Evolutionary conservation across 2,113 vertebrate species (phyloP).

Genomic region (Mesocricetus auratus): DNA sequence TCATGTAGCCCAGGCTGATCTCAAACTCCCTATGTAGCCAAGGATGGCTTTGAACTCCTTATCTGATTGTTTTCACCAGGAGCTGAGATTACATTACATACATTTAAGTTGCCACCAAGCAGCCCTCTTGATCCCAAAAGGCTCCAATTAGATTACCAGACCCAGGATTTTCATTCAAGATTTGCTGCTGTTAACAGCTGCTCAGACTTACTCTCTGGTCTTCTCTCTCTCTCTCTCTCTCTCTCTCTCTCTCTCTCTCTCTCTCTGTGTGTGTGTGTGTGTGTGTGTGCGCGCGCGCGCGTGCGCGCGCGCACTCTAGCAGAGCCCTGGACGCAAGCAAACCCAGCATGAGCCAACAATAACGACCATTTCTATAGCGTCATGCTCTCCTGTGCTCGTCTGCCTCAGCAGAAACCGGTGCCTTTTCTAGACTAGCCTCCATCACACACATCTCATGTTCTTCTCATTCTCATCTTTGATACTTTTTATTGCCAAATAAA

Average conservation of each 20-base stretch:
- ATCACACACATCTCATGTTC: not conserved
- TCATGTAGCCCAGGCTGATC: not conserved
- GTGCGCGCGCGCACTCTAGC: not conserved
- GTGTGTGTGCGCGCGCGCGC: no score
- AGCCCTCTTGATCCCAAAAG: not conserved
- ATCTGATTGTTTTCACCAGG: not conserved
- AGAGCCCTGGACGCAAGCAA: not conserved
- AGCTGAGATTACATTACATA: not conserved
- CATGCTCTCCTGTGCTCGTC: not conserved
- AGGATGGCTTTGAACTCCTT: not conserved
- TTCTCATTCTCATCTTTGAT: conserved; percentile 3
- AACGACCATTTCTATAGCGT: conserved; percentile 1
- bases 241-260: no score
- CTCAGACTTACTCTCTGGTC: not conserved
- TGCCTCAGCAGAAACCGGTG: not conserved
- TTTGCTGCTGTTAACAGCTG: not conserved
- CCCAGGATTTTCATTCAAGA: not conserved
- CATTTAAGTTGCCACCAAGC: not conserved
- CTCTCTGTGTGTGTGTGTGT: no score
- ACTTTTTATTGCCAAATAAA: conserved; percentile 44
- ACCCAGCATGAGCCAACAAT: not conserved
- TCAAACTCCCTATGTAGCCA: not conserved
- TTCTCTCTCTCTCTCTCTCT: not conserved
- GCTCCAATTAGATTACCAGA: not conserved
- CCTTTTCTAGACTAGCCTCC: not conserved